phyloP scores from a whole-genome alignment of 2,888 invertebrate species.

The Andricus quercusramuli region DNA sequence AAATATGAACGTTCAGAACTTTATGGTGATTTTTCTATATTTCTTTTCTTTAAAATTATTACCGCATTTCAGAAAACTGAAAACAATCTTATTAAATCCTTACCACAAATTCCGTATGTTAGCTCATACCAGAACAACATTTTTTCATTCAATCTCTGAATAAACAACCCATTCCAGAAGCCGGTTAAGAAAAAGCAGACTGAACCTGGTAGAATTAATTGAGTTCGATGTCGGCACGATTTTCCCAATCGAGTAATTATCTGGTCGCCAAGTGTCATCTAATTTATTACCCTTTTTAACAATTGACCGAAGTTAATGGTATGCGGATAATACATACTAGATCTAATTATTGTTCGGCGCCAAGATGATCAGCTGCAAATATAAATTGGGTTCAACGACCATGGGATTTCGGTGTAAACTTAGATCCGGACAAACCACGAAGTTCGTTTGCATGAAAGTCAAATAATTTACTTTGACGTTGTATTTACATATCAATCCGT shows the following conservation, averaged over 20 bases:
- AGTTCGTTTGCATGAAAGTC: conserved; percentile 26
- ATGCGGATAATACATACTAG: conserved; percentile 45
- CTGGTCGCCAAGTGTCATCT: neutral
- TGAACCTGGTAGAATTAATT: neutral
- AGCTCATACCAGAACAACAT: neutral
- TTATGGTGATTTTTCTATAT: too few species aligned
- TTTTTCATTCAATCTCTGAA: neutral
- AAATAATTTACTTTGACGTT: conserved; percentile 27
- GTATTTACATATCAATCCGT: conserved; percentile 39
- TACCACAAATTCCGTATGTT: neutral
- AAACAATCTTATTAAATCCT: too few species aligned
- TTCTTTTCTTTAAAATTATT: too few species aligned
- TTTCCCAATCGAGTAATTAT: neutral
- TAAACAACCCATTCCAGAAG: neutral
- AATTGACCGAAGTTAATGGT: neutral
- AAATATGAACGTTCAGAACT: too few species aligned
- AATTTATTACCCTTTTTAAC: neutral
- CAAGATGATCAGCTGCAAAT: conserved; percentile 44
- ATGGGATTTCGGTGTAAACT: conserved; percentile 34
- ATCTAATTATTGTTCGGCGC: conserved; percentile 43
- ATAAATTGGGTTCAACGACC: conserved; percentile 46
- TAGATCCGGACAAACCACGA: conserved; percentile 23
- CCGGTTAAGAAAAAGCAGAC: neutral
- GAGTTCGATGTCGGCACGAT: neutral
- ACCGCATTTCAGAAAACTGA: neutral